Percentiles rank a stretch among this genome's conserved stretches.
Evolutionary conservation across 2,888 invertebrate genomes (phyloP).

Genomic region (Caenorhabditis sp.): DNA sequence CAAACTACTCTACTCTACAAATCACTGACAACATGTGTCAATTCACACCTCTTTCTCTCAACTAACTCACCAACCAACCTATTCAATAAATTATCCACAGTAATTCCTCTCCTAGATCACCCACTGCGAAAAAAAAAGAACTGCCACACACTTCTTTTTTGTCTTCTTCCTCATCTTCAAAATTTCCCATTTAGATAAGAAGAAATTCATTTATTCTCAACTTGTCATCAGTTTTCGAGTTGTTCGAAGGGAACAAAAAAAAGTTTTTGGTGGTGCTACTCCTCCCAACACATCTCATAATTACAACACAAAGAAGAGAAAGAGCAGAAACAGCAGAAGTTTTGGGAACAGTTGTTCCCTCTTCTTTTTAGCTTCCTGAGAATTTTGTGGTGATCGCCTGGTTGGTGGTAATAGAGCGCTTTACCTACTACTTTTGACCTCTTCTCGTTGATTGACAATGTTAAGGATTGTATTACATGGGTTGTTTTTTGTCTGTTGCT

Average conservation of each 20-base stretch:
- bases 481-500: not conserved
- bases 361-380: not conserved
- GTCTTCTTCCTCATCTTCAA: not conserved
- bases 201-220: not conserved
- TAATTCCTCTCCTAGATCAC: not conserved
- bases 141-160: no score
- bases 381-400: constrained; percentile 25
- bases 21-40: not conserved
- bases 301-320: constrained; percentile 27
- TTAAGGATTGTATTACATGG: not conserved
- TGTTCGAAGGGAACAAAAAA: not conserved
- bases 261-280: constrained; percentile 21
- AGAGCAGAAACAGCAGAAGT: not conserved
- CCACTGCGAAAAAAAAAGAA: no score
- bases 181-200: not conserved
- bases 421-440: constrained; percentile 3
- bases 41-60: not conserved
- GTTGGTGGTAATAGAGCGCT: not conserved
- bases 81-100: not conserved
- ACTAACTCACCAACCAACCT: not conserved
- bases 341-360: not conserved
- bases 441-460: not conserved
- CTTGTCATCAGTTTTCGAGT: not conserved
- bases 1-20: not conserved
- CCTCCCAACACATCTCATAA: constrained; percentile 32